These are phyloP conservation scores for Ia io DNA, from an alignment of 2,113 vertebrate genomes.

Conservation along the genomic window DNA sequence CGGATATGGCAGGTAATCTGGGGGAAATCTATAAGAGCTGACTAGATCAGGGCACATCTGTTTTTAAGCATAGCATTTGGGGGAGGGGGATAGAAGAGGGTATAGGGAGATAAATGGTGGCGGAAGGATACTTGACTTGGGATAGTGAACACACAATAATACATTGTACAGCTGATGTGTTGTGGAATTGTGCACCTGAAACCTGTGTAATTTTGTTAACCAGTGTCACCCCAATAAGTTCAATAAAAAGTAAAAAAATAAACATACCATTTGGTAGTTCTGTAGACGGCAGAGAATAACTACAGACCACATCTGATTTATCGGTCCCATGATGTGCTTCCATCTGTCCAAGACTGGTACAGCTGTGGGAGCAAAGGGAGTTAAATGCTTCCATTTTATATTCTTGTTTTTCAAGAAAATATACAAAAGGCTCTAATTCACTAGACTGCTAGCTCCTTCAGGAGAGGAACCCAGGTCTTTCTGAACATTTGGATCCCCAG, in stretches of 20 bases:
- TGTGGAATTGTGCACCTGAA: neutral
- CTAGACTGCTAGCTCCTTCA: neutral
- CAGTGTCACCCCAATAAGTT: neutral
- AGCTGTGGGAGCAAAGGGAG: constrained; percentile 73
- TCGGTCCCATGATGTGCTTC: constrained; percentile 76
- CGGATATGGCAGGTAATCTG: neutral
- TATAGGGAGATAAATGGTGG: neutral
- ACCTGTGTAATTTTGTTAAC: neutral
- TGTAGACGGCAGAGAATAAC: constrained; percentile 26
- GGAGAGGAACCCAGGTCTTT: neutral
- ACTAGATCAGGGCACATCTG: neutral
- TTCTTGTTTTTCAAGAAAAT: neutral
- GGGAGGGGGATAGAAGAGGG: neutral
- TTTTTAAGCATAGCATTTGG: neutral
- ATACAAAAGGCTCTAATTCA: neutral
- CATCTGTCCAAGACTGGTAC: constrained; percentile 76
- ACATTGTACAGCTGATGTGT: neutral
- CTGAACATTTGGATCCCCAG: too few species aligned
- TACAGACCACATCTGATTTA: constrained; percentile 80
- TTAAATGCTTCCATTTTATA: neutral
- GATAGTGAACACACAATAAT: neutral
- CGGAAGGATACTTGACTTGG: too few species aligned
- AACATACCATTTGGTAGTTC: constrained; percentile 71
- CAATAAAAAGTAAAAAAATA: neutral
- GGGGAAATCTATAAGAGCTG: neutral